A percentile compares a stretch with the other conserved stretches of the same genome.
These are phyloP conservation scores for Ypsolopha sequella DNA, from an alignment of 2,888 invertebrate species.

Conservation along the genomic window DNA sequence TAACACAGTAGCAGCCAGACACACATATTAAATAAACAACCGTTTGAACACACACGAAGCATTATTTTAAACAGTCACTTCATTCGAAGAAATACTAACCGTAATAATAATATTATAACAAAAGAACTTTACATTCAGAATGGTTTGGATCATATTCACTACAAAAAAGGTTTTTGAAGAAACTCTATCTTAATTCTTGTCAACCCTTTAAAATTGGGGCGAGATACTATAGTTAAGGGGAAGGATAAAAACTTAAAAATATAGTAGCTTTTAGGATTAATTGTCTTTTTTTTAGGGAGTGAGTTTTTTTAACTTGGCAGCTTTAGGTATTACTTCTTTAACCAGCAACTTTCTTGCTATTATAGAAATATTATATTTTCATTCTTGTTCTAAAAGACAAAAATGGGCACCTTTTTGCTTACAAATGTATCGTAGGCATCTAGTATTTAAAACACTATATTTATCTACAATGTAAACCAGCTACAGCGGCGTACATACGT, in stretches of 20 bases:
- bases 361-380: neutral
- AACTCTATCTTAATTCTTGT: no score
- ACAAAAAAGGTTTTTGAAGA: no score
- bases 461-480: conserved; percentile 24
- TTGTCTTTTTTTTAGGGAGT: no score
- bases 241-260: no score
- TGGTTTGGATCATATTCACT: no score
- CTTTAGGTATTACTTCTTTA: conserved; percentile 36
- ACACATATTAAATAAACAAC: conserved; percentile 37
- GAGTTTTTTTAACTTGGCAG: no score
- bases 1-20: conserved; percentile 31
- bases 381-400: neutral
- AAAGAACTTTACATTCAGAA: no score
- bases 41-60: conserved; percentile 32
- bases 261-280: no score
- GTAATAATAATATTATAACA: no score
- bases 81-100: no score
- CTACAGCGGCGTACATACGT: conserved; percentile 29
- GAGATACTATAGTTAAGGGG: no score
- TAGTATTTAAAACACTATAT: conserved; percentile 49
- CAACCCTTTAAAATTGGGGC: no score
- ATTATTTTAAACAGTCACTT: neutral
- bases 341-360: conserved; percentile 11
- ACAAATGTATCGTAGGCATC: conserved; percentile 11
- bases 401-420: neutral